Evolutionary conservation across 1,140 invertebrate genomes (phyloP), one percentile per base, ranked within the genome.

Genomic region (Homalodisca vitripennis): DNA sequence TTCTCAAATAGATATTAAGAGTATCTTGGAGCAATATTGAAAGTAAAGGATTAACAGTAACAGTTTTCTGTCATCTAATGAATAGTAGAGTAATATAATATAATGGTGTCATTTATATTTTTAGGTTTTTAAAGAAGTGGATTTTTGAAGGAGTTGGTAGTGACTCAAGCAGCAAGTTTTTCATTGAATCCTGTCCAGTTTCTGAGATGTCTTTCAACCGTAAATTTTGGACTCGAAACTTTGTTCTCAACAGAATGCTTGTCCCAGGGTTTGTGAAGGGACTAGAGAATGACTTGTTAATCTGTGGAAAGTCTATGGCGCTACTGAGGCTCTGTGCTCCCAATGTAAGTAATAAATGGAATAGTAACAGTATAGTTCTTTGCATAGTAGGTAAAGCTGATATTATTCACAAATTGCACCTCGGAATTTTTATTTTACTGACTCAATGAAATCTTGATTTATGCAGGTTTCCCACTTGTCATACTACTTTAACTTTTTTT

Each of bases 131-230:
- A n/a, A 81, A 87, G 74, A 79, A 82, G 69, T 88, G 86, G 80
- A 82, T 88, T 72, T 88, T 88, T 68, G 84, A 87, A 75, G 86
- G 86, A 0, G 80, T 82, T 67, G 79, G 85, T 34, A 81, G 85
- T 20, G 85, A 87, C 71, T 6, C 79, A 63, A 84, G 82, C 60
- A 82, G 82, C 65, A 86, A 88, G 73, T 88, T 88, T 72, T 87
- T 87, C 78, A 86, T 88, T 65, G 82, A 86, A 41, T 3, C 3
- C n/a, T 1, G 26, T 13, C 30, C 30, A 12, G 6, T 41, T 2
- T 22, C 29, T 2, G 30, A 32, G 3, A 14, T 13, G 3, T 12
- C 26, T n/a, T 34, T 26, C 14, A 26, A 64, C 62, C 31, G 32
- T 20, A 32, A 2, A 41, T 34, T 41, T 20, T 64, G 62, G 62